phyloP scores from a whole-genome alignment of 2,113 vertebrate species.

The Papio anubis region DNA sequence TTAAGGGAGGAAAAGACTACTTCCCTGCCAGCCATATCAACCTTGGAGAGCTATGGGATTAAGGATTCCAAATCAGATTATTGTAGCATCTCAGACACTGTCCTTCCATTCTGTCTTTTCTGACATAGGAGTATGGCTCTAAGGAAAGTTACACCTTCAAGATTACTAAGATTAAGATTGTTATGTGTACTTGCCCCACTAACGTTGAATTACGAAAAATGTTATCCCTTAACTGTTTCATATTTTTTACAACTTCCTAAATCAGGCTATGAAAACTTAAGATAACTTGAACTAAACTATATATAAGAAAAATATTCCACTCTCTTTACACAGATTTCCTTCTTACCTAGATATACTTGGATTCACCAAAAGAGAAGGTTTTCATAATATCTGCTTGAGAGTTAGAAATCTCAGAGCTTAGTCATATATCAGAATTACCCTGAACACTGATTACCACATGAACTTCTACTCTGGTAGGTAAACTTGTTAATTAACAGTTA shows the following conservation, averaged over 20 bases:
- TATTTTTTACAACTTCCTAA: background rate
- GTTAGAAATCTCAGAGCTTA: background rate
- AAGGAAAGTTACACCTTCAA: background rate
- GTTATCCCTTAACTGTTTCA: background rate
- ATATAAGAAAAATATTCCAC: background rate
- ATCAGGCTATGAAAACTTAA: background rate
- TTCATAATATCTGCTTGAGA: background rate
- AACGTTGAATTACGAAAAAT: background rate
- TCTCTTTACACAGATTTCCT: background rate
- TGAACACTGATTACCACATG: background rate
- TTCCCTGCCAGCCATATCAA: background rate
- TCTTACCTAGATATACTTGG: background rate
- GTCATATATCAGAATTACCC: background rate
- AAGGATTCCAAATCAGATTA: background rate
- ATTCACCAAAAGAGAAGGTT: background rate
- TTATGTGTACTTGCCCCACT: background rate
- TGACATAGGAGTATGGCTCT: background rate
- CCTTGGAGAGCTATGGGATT: background rate
- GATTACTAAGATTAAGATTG: background rate
- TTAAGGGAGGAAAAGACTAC: background rate
- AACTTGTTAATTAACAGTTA: background rate
- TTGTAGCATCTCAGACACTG: background rate
- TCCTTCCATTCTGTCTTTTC: background rate
- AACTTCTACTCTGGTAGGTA: background rate
- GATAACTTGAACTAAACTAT: background rate